Base-by-base conservation (phyloP, 2,888 invertebrate species). In the Pseudoips prasinana region DNA sequence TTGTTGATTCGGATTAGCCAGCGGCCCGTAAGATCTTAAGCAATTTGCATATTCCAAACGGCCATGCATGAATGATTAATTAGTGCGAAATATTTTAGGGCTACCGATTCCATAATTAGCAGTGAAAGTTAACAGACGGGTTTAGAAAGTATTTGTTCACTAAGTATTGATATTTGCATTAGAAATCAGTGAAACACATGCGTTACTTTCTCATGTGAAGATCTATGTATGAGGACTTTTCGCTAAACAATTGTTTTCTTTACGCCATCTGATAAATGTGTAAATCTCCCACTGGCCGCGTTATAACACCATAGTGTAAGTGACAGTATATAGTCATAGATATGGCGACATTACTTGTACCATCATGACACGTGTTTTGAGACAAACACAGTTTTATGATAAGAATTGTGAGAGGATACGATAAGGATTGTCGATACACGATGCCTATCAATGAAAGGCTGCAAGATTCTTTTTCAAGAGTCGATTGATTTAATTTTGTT, bases 81-180 rank as follows among this genome's bases (percentile, higher is more conserved):
- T 33, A 29, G 30, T 32, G 42, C 39, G 25, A 54, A 58, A 60
- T 47, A 49, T 62, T 65, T 65, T 63, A 65, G 65, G 67, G 65
- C 46, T 58, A 53, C 55, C 37, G 41, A 56, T 48, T 46, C 58
- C 24, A 56, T 65, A 55, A 63, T 64, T 61, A 62, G 63, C 41
- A 62, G 83, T 70, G 86, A 86, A 87, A 86, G 85, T 69, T 39
- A 69, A 54, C 54, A 40, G 56, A 73, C 79, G 58, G 58, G 76
- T 78, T n/a, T 85, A 78, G 87, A 86, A 86, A 86, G 83, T 78
- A 78, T 66, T 80, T 76, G 71, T 75, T 68, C 64, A 58, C 61
- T 55, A 67, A 65, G 72, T 77, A 76, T 81, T 73, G 78, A 78
- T 81, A 76, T 87, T 85, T 78, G 73, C 76, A 77, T 81, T 77